Conservation (phyloP, 2,888 invertebrate genomes). For the Cheilosia pagana region DNA sequence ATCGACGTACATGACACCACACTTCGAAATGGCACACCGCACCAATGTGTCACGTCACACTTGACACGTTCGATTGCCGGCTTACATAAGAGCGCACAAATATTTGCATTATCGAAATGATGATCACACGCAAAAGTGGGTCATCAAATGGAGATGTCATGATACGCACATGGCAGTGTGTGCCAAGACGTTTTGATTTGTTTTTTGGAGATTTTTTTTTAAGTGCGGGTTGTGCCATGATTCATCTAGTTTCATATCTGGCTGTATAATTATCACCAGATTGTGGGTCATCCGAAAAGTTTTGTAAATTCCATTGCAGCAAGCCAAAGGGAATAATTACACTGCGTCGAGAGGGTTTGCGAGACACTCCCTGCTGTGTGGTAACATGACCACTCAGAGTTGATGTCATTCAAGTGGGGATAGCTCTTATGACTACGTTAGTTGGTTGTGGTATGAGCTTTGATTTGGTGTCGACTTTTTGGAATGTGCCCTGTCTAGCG, state of each 20-base stretch:
- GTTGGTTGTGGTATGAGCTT: too few species aligned
- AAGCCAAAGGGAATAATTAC: conserved; percentile 21
- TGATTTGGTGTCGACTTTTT: too few species aligned
- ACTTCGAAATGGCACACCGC: conserved; percentile 22
- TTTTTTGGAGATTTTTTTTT: conserved; percentile 17
- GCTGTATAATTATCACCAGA: conserved; percentile 34
- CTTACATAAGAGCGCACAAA: conserved; percentile 53
- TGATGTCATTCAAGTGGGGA: too few species aligned
- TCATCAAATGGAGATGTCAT: conserved; percentile 49
- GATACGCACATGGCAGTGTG: conserved; percentile 1
- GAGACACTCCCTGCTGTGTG: conserved; percentile 21
- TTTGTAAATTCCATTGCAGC: conserved; percentile 23
- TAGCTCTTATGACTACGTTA: too few species aligned
- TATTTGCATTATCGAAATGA: conserved; percentile 65
- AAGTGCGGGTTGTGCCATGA: conserved; percentile 24
- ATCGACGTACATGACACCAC: conserved; percentile 32
- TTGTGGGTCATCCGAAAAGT: conserved; percentile 33
- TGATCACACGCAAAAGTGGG: conserved; percentile 50
- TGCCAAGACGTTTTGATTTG: conserved; percentile 3
- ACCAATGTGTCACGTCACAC: conserved; percentile 43
- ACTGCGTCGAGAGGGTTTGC: not conserved
- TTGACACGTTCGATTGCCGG: conserved; percentile 50
- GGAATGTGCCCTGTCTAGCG: too few species aligned
- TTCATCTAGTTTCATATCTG: conserved; percentile 44
- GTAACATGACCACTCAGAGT: not conserved